Base-by-base conservation (phyloP, 2,888 invertebrate genomes). In the Caenorhabditis sp. region DNA sequence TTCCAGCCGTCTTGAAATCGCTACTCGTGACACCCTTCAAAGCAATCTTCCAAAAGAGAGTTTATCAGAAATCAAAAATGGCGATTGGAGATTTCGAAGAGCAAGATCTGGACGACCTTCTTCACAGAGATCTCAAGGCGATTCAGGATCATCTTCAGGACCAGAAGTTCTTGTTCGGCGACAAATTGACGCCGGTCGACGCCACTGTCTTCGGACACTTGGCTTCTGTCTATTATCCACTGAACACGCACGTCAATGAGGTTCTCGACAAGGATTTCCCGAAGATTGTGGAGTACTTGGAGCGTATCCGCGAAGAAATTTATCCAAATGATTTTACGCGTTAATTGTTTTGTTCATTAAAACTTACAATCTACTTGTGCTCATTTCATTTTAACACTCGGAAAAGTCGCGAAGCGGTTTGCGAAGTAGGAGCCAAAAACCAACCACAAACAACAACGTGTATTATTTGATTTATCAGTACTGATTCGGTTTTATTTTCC, bases 121-220 rank as follows among this genome's bases (percentile, higher is more conserved):
- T 68, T 1, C 27, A 68, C n/a, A 68, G 43, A 50, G 68, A 68
- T 43, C 58, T 68, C 2, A 30, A 58, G 11, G 52, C 43, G 0
- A 68, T 68, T 35, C 58, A 68, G 35, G 55, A 58, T 13, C 32
- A 24, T 15, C 27, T 68, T 24, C 58, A 52, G 24, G 68, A 95
- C n/a, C 66, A 95, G 91, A 94, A 94, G 37, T 97, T 94, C 92
- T 94, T 96, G 92, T 95, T 96, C 89, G 96, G 97, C 61, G 95
- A 96, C 89, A 94, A 95, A 89, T 95, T 95, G 37, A 94, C 95
- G 84, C 93, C 93, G 89, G 95, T 81, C 8, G 86, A 87, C 50
- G 87, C 84, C 46, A 61, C 86, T 7, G 73, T 83, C 6, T 87
- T 87, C 58, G 86, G 87, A 11, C 86, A 87, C n/a, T 41, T 87